Evolutionary conservation across 2,888 invertebrate species (phyloP).

Genomic region (Blera fallax): DNA sequence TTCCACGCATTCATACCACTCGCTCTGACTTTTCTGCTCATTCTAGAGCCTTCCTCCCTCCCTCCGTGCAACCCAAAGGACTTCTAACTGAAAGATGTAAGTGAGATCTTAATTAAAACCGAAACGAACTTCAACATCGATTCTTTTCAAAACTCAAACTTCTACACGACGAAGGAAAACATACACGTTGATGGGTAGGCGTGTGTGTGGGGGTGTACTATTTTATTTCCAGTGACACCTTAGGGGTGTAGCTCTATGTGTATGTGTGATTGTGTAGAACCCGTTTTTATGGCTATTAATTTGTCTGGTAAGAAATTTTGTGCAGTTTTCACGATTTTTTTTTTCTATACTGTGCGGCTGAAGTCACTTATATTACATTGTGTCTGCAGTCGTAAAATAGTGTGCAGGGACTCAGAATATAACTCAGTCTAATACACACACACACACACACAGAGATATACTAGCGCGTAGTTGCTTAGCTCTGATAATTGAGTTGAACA

Average conservation of each 20-base stretch:
- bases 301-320: conserved; percentile 70
- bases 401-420: conserved; percentile 40
- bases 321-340: conserved; percentile 35
- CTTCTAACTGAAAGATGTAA: conserved; percentile 41
- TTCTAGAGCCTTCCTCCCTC: too few relatives aligned
- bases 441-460: not conserved
- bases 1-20: too few relatives aligned
- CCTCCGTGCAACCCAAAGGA: not conserved
- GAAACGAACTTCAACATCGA: conserved; percentile 69
- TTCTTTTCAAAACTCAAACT: conserved; percentile 69
- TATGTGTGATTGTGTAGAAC: conserved; percentile 18
- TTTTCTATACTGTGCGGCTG: conserved; percentile 18
- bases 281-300: conserved; percentile 70
- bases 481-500: conserved; percentile 72
- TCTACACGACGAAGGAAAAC: conserved; percentile 14
- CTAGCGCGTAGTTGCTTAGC: conserved; percentile 45
- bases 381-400: conserved; percentile 71
- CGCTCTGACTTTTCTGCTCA: too few relatives aligned
- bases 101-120: conserved; percentile 73
- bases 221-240: conserved; percentile 52
- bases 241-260: not conserved
- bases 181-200: not conserved
- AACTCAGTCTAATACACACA: conserved; percentile 19
- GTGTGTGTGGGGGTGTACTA: not conserved
- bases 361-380: conserved; percentile 73